phyloP scores from a whole-genome alignment of 2,113 vertebrate species.

The Cranoglanis bouderius region DNA sequence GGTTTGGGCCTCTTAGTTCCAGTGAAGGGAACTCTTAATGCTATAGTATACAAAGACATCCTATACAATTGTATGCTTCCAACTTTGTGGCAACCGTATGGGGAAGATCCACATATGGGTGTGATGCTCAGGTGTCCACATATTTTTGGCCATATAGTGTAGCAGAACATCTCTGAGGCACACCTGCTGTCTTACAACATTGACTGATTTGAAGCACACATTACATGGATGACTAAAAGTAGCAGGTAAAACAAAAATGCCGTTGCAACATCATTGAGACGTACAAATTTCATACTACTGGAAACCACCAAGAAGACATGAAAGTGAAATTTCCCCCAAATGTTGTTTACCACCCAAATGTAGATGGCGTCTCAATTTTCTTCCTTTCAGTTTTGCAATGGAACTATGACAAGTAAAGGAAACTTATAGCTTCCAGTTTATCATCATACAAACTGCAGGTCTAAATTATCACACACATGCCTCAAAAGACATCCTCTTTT shows the following conservation, averaged over 20 bases:
- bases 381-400: background rate
- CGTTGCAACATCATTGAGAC: no score
- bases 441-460: background rate
- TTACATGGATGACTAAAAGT: background rate
- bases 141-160: background rate
- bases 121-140: background rate
- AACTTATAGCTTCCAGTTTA: background rate
- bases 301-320: background rate
- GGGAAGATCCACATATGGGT: background rate
- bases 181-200: background rate
- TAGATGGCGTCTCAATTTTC: background rate
- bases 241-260: no score
- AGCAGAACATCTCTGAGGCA: background rate
- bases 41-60: background rate
- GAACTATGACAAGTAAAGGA: background rate
- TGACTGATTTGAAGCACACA: background rate
- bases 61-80: background rate
- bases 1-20: background rate
- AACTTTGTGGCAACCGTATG: background rate
- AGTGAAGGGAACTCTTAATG: background rate
- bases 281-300: no score
- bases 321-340: background rate
- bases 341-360: background rate
- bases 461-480: background rate
- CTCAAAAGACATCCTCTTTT: background rate